Conservation (phyloP, 2,888 invertebrate species). For the Unio delphinus region DNA sequence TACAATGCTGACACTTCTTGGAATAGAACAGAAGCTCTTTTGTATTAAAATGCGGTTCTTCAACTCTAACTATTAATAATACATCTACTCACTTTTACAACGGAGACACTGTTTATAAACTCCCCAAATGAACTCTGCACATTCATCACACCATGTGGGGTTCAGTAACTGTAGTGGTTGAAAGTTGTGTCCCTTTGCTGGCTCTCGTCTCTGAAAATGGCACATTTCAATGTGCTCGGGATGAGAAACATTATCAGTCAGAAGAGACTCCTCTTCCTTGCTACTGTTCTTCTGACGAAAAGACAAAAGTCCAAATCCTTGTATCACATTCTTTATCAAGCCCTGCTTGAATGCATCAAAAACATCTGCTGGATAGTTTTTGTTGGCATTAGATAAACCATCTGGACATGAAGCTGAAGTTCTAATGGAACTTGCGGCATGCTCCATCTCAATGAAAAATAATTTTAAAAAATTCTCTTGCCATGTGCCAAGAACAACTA, state of each 20-base stretch:
- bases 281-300: constrained; percentile 27
- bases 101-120: constrained; percentile 71
- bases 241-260: constrained; percentile 15
- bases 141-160: constrained; percentile 74
- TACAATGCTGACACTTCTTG: no score
- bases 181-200: constrained; percentile 57
- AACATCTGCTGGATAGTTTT: constrained; percentile 24
- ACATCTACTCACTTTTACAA: constrained; percentile 70
- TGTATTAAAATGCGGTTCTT: no score
- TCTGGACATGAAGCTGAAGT: constrained; percentile 15
- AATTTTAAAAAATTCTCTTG: constrained; percentile 39
- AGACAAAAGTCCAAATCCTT: constrained; percentile 26
- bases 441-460: constrained; percentile 38
- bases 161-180: constrained; percentile 53
- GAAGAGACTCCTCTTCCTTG: constrained; percentile 18
- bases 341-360: constrained; percentile 51
- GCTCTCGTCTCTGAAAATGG: constrained; percentile 45
- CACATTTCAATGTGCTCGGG: constrained; percentile 62
- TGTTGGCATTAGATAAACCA: constrained; percentile 5
- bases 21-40: no score
- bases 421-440: constrained; percentile 19
- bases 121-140: constrained; percentile 74
- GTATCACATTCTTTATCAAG: constrained; percentile 20
- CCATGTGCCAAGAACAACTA: constrained; percentile 28
- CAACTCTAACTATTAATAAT: no score